Conservation (phyloP, 2,888 invertebrate species). For the Eretmocerus hayati region DNA sequence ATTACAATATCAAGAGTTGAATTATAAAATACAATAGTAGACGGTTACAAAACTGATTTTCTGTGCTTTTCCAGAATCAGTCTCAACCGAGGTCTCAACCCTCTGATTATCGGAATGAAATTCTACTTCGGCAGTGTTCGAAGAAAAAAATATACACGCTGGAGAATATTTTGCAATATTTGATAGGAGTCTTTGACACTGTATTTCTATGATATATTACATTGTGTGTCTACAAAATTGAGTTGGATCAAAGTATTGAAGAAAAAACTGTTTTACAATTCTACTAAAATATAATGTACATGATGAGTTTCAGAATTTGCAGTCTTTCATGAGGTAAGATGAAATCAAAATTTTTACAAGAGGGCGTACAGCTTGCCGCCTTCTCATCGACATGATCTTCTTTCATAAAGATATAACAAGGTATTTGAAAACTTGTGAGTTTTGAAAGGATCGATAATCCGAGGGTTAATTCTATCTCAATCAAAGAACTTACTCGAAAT, state of each 20-base stretch:
- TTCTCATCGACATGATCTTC: no score
- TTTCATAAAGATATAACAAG: not conserved
- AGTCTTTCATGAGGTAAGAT: no score
- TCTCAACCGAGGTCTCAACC: slow-evolving; percentile 43
- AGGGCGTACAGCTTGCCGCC: no score
- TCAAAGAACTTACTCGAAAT: slow-evolving; percentile 13
- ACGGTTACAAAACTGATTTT: no score
- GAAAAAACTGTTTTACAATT: not conserved
- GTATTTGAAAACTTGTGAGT: not conserved
- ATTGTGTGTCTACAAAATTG: not conserved
- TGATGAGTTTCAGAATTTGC: no score
- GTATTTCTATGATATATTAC: not conserved
- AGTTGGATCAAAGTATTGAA: not conserved
- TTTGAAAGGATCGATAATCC: slow-evolving; percentile 29
- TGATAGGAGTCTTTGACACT: not conserved
- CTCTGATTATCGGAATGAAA: slow-evolving; percentile 30
- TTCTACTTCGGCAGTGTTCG: slow-evolving; percentile 7
- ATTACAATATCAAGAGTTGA: slow-evolving; percentile 31
- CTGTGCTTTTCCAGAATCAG: slow-evolving; percentile 29
- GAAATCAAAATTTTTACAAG: not conserved
- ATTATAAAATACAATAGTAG: slow-evolving; percentile 24
- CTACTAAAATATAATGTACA: not conserved
- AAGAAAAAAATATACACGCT: no score
- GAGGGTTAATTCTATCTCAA: slow-evolving; percentile 34
- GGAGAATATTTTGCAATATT: no score